Evolutionary conservation across 2,797 vertebrate species (phyloP).

Genomic region (Betta splendens): DNA sequence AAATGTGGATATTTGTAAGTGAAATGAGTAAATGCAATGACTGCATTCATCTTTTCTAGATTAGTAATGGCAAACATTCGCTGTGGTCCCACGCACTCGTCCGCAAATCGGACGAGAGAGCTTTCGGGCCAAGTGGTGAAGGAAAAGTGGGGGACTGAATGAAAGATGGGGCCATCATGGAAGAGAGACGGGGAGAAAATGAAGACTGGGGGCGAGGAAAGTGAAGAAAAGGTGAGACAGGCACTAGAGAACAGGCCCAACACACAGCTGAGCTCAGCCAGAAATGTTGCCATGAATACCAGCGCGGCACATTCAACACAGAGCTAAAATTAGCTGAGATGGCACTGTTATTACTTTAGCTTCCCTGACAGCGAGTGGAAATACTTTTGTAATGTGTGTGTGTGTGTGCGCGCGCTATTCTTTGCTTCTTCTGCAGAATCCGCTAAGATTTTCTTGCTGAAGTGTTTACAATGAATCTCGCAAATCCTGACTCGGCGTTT

Average conservation of each 20-base stretch:
- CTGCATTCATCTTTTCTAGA: constrained; percentile 22
- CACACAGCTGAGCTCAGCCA: constrained; percentile 68
- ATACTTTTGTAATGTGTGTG: constrained; percentile 57
- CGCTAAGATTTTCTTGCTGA: constrained; percentile 54
- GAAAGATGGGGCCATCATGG: background rate
- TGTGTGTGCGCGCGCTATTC: constrained; percentile 32
- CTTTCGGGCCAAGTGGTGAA: constrained; percentile 30
- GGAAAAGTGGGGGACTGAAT: background rate
- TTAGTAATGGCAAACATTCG: constrained; percentile 41
- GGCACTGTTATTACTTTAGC: constrained; percentile 79
- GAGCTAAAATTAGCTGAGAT: constrained; percentile 82
- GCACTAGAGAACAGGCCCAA: constrained; percentile 37
- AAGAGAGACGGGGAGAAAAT: background rate
- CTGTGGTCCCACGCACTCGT: constrained; percentile 18
- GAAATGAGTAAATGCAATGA: no score
- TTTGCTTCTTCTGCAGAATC: constrained; percentile 62
- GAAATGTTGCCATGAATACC: constrained; percentile 78
- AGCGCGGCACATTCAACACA: constrained; percentile 74
- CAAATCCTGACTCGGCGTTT: constrained; percentile 58
- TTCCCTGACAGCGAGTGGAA: constrained; percentile 74
- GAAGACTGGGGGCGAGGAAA: constrained; percentile 19
- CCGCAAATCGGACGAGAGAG: constrained; percentile 34
- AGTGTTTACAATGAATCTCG: constrained; percentile 59
- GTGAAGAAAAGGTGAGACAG: constrained; percentile 41
- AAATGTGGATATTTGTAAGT: no score